Evolutionary conservation across 2,888 invertebrate genomes (phyloP), one percentile per base, ranked within the genome.

Genomic region (Venustoraphidia nigricollis): DNA sequence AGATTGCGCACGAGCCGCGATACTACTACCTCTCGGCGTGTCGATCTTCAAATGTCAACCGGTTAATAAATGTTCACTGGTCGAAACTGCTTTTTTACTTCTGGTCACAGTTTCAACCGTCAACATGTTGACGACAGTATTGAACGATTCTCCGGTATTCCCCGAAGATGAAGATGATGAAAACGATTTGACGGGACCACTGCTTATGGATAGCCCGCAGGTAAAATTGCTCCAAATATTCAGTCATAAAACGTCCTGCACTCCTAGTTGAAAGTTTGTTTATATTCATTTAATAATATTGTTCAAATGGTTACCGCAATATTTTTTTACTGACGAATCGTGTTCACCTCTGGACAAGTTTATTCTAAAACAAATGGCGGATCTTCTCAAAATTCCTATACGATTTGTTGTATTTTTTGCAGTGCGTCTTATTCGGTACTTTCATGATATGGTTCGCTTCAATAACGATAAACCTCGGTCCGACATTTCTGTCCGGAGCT

Each of bases 401-500:
- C 2, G 2, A 2, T 6, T 27, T 1, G 5, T 47, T 46, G 41
- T n/a, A n/a, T 46, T 47, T 49, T 36, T 62, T 59, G 35, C 83
- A 88, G 75, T 92, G 92, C 67, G 88, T 91, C 52, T 75, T 89
- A 44, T 92, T 92, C 67, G 91, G 91, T 53, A 81, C 89, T 46
- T 87, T 88, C 67, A 91, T 91, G 82, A 90, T 91, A 62, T 92
- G 91, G 91, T 91, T 92, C 69, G 87, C 89, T 47, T 86, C 86
- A 54, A 83, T 91, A 62, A 87, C 90, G 46, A 86, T 91, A 65
- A 90, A 92, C 70, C 76, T 92, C 57, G 91, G 91, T 34, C 89
- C 89, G 35, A 88, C 88, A 36, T 87, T 89, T 68, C 72, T 89
- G 60, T 85, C 79, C 61, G 88, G 88, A 45, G 88, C 87, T 41